Conservation (phyloP, 2,113 vertebrate genomes). For the Xenotilapia longispinis region DNA sequence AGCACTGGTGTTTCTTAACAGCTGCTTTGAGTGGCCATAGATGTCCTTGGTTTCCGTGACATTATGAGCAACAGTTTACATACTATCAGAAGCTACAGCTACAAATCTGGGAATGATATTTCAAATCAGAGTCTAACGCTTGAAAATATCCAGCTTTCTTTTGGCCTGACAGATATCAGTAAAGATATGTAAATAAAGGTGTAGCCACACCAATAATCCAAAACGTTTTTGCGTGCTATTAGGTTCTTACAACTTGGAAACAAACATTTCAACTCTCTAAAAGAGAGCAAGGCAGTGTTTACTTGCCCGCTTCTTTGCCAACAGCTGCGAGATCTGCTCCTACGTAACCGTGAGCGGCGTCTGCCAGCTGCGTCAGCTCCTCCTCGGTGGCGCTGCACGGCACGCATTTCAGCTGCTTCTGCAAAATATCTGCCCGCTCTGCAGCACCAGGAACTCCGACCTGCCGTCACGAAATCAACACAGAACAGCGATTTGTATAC, state of each 20-base stretch:
- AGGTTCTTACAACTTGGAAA: not conserved
- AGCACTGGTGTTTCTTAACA: not conserved
- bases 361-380: conserved; percentile 77
- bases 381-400: conserved; percentile 68
- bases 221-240: not conserved
- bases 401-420: conserved; percentile 75
- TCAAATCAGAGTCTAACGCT: not conserved
- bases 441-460: conserved; percentile 82
- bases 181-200: not conserved
- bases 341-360: conserved; percentile 85
- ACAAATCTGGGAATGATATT: not conserved
- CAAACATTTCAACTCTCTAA: not conserved
- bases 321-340: conserved; percentile 90
- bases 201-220: not conserved
- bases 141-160: not conserved
- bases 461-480: not conserved
- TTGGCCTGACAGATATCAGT: not conserved
- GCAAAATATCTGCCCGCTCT: conserved; percentile 84
- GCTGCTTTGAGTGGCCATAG: not conserved
- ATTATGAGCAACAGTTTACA: not conserved
- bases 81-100: not conserved
- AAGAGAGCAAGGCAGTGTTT: not conserved
- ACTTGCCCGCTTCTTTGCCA: conserved; percentile 92
- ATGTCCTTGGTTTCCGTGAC: not conserved
- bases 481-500: not conserved